These are phyloP conservation scores for Halictus ligatus DNA, from an alignment of 2,888 invertebrate genomes.

Conservation along the genomic window DNA sequence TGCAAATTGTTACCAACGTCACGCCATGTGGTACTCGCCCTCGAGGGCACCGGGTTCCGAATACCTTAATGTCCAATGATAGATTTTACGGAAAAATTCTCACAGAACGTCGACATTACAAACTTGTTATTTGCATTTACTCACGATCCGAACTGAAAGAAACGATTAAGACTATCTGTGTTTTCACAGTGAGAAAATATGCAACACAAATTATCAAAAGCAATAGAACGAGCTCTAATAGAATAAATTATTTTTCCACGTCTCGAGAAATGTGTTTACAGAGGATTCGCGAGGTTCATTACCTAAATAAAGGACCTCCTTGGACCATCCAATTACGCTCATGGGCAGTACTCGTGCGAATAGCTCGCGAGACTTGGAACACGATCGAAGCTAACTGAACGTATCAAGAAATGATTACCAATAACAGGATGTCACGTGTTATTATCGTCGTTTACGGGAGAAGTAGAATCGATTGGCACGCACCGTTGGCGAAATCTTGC, in stretches of 20 bases:
- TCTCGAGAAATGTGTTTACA: too few species aligned
- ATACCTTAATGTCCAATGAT: neutral
- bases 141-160: too few species aligned
- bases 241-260: too few species aligned
- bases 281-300: too few species aligned
- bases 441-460: constrained; percentile 14
- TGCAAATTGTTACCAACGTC: constrained; percentile 23
- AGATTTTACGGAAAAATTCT: neutral
- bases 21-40: neutral
- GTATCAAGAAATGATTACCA: neutral
- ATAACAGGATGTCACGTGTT: constrained; percentile 15
- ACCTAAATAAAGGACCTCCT: neutral
- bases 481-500: constrained; percentile 39
- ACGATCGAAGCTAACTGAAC: neutral
- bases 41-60: neutral
- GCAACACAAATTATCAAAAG: too few species aligned
- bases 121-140: neutral
- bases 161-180: too few species aligned
- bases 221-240: too few species aligned
- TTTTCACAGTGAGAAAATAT: too few species aligned
- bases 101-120: neutral
- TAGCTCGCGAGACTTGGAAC: neutral
- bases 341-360: neutral
- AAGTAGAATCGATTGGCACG: constrained; percentile 4
- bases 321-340: neutral